Evolutionary conservation across 2,113 vertebrate genomes (phyloP).

Genomic region (Sakesphorus luctuosus): DNA sequence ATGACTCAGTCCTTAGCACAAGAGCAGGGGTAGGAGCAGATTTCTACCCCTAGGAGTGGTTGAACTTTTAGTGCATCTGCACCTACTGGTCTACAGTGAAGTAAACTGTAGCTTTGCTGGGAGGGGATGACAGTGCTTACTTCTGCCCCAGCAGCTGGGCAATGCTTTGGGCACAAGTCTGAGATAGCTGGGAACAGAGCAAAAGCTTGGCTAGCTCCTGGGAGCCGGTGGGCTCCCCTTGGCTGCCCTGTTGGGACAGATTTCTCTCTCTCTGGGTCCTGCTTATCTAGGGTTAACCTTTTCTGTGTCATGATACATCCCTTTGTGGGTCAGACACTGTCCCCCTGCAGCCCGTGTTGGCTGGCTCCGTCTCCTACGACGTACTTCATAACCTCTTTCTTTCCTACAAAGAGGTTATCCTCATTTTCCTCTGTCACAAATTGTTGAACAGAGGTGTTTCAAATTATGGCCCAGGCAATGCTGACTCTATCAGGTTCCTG

Average conservation of each 20-base stretch:
- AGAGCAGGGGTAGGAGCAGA: neutral
- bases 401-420: slow-evolving; percentile 40
- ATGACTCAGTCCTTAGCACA: slow-evolving; percentile 1
- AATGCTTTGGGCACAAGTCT: neutral
- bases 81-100: neutral
- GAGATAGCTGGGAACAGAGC: neutral
- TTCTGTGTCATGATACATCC: neutral
- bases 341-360: neutral
- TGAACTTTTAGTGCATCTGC: slow-evolving; percentile 10
- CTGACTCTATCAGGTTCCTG: neutral
- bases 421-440: neutral
- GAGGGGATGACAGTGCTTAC: neutral
- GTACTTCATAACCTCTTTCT: slow-evolving; percentile 24
- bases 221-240: neutral
- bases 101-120: neutral
- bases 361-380: neutral
- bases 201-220: neutral
- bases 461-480: neutral
- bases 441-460: neutral
- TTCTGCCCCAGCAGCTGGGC: neutral
- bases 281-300: slow-evolving; percentile 3
- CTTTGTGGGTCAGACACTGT: neutral
- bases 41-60: neutral
- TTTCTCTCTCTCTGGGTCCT: neutral
- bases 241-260: neutral